phyloP scores from a whole-genome alignment of 2,888 invertebrate genomes.

The Athripsodes cinereus region DNA sequence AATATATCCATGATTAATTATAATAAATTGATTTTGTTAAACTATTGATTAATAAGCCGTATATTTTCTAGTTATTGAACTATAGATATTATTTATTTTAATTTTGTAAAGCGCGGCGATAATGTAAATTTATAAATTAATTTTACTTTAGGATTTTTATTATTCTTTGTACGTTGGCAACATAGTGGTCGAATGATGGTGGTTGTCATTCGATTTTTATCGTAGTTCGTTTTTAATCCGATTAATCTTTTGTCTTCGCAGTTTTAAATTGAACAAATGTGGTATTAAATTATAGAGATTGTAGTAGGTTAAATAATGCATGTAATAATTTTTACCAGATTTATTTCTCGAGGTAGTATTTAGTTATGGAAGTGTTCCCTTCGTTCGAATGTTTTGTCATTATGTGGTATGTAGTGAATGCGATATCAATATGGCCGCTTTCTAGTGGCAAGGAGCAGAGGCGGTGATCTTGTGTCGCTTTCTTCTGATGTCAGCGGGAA shows the following conservation, averaged over 20 bases:
- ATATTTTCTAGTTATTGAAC: too few relatives aligned
- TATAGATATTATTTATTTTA: too few relatives aligned
- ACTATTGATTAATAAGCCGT: too few relatives aligned
- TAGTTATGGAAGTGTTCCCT: conserved; percentile 13
- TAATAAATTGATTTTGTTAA: too few relatives aligned
- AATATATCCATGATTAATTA: too few relatives aligned
- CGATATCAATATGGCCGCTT: conserved; percentile 25
- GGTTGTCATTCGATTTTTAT: neutral
- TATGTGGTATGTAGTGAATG: conserved; percentile 24
- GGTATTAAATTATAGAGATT: neutral
- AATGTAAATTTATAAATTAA: too few relatives aligned
- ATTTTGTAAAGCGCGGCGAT: too few relatives aligned
- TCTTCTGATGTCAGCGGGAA: conserved; percentile 23
- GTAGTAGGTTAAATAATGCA: conserved; percentile 6
- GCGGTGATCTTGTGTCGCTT: conserved; percentile 23
- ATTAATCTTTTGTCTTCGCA: conserved; percentile 17
- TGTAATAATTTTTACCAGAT: conserved; percentile 16
- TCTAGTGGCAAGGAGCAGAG: conserved; percentile 19
- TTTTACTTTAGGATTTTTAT: too few relatives aligned
- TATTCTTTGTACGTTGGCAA: too few relatives aligned
- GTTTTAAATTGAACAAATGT: too few relatives aligned
- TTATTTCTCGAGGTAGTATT: conserved; percentile 7
- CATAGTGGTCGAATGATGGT: too few relatives aligned
- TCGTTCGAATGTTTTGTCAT: conserved; percentile 13
- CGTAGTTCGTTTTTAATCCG: conserved; percentile 13